Conservation (phyloP, 2,113 vertebrate species). For the Esox niger region DNA sequence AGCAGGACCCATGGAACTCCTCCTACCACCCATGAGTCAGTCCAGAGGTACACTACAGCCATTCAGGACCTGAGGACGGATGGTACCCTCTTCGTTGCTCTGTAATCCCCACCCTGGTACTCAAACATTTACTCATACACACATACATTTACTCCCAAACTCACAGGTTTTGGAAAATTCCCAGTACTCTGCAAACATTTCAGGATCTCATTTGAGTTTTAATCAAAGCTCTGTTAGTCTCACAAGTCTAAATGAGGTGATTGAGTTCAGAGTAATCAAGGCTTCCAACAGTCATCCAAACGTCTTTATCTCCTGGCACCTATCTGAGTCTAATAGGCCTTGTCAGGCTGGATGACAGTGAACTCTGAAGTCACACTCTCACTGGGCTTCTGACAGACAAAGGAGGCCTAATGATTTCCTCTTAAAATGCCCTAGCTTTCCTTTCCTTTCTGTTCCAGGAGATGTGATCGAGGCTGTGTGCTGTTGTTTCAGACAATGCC, state of each 20-base stretch:
- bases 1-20: too few species aligned
- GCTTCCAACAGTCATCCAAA: constrained; percentile 13
- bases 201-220: too few species aligned
- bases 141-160: neutral
- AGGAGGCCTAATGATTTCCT: neutral
- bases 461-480: neutral
- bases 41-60: constrained; percentile 40
- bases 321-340: neutral
- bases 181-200: too few species aligned
- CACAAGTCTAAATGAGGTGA: neutral
- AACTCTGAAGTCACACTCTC: neutral
- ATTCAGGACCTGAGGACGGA: constrained; percentile 30
- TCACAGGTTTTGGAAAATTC: too few species aligned
- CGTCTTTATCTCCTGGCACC: neutral
- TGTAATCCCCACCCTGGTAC: constrained; percentile 6
- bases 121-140: constrained; percentile 7
- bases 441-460: neutral
- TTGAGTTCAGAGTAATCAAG: constrained; percentile 11
- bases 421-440: neutral
- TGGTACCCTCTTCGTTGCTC: constrained; percentile 38
- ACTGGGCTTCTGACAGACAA: neutral
- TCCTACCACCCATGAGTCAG: constrained; percentile 56
- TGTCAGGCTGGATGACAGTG: constrained; percentile 11
- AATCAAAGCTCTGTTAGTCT: too few species aligned
- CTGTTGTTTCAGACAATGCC: neutral